A percentile compares a stretch with the other conserved stretches of the same genome.
These are phyloP conservation scores for Drosophila pseudotalamancana DNA, from an alignment of 2,888 invertebrate genomes.

Conservation along the genomic window DNA sequence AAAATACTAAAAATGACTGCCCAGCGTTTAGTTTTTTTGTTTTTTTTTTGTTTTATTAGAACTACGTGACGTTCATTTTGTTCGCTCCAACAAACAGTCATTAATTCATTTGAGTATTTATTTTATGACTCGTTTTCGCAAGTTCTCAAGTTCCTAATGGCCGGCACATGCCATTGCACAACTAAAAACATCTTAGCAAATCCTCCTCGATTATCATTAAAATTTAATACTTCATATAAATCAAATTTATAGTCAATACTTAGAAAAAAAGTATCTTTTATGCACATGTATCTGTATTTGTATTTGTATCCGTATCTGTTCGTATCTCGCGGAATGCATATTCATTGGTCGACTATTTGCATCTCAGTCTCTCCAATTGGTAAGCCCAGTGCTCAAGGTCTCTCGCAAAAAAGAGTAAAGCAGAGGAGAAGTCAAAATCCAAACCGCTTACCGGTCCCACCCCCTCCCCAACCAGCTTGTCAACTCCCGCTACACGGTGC, in stretches of 20 bases:
- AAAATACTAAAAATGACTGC: conserved; percentile 26
- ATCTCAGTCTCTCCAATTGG: conserved; percentile 34
- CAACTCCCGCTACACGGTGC: not conserved
- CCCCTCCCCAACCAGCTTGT: not conserved
- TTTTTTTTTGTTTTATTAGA: no score
- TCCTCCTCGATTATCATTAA: not conserved
- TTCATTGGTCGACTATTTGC: conserved; percentile 30
- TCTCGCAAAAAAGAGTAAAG: conserved; percentile 8
- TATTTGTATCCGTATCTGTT: conserved; percentile 10
- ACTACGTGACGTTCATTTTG: conserved; percentile 42
- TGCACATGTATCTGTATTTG: not conserved
- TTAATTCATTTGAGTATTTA: conserved; percentile 12
- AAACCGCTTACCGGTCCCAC: conserved; percentile 6
- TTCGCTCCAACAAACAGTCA: conserved; percentile 1
- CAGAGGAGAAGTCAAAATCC: conserved; percentile 7
- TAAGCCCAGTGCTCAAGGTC: conserved; percentile 34
- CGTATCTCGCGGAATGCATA: conserved; percentile 33
- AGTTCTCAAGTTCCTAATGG: conserved; percentile 8
- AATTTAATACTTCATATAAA: not conserved
- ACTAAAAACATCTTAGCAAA: conserved; percentile 1
- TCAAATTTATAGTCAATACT: not conserved
- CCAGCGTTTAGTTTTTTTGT: conserved; percentile 22
- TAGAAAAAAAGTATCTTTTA: not conserved
- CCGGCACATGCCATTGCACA: not conserved
- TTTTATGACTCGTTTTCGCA: conserved; percentile 11